Base-by-base conservation (phyloP, 2,797 vertebrate species). In the Brachyrhaphis roseni region DNA sequence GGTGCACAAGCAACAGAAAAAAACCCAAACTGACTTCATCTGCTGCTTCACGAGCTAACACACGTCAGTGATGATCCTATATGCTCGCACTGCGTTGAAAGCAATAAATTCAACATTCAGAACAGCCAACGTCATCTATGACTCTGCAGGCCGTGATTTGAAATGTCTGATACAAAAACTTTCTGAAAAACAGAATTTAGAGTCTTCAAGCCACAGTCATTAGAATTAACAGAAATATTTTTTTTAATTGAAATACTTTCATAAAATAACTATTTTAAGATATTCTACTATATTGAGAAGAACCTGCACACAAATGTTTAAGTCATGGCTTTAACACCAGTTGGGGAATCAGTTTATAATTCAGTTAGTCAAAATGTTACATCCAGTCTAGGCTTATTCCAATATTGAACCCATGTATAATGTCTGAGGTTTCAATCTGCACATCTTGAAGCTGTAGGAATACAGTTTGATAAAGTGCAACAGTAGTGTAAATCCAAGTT, bases 391-490 rank as follows among this genome's bases (percentile, higher is more conserved):
- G 43, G 12, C 73, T 57, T 20, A 16, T 75, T 83, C 70, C 78
- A 82, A 78, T 78, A 78, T 78, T 78, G 72, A 71, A 71, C 31
- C 51, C 49, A 36, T 5, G 41, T 49, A 4, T 77, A 59, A 70
- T 39, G 57, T 74, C 80, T 62, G 77, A 75, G 78, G 47, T 85
- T 78, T 53, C 59, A 26, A 41, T 78, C 43, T 39, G 55, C 55
- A 72, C n/a, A 78, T 79, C 26, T 82, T 31, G 71, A 82, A 64
- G 59, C 74, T 80, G 66, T 80, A 87, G 10, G 51, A 88, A 90
- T 90, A 92, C 87, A 88, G 83, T 82, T 73, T 64, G 76, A 91
- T 93, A 91, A 93, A 94, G 89, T 93, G 90, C 92, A 91, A 88
- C 78, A 78, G 72, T 75, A 36, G 55, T 73, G 31, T 53, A 72